Evolutionary conservation across 2,888 invertebrate genomes (phyloP).

Genomic region (Chloromyia formosa): DNA sequence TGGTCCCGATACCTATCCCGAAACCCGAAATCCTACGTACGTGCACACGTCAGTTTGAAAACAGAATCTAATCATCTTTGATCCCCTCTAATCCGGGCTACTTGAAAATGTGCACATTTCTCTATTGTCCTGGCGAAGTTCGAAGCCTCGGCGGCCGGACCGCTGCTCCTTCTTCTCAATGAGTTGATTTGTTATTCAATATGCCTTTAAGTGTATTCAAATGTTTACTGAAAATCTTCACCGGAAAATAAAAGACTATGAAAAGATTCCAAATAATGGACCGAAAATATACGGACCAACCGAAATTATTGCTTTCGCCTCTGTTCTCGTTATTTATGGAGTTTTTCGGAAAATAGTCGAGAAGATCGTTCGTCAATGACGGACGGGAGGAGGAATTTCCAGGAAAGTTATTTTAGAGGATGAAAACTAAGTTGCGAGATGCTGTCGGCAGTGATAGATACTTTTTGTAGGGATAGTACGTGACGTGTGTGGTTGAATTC

Average conservation of each 20-base stretch:
- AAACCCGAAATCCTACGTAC: too few relatives aligned
- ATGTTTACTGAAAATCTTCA: conserved; percentile 33
- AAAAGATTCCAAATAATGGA: background rate
- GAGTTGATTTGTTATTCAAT: conserved; percentile 25
- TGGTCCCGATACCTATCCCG: too few relatives aligned
- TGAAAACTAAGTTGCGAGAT: background rate
- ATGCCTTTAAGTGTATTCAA: conserved; percentile 24
- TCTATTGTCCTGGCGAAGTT: background rate
- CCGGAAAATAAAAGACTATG: background rate
- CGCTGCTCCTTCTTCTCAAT: conserved; percentile 1
- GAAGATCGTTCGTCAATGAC: background rate
- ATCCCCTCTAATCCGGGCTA: conserved; percentile 22
- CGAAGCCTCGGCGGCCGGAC: too few relatives aligned
- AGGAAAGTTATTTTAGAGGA: conserved; percentile 12
- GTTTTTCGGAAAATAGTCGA: background rate
- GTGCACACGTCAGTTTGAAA: background rate
- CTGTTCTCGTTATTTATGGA: too few relatives aligned
- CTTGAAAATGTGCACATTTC: conserved; percentile 24
- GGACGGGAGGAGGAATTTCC: conserved; percentile 18
- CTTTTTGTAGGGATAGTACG: background rate
- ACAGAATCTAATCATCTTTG: conserved; percentile 1
- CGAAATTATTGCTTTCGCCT: conserved; percentile 1
- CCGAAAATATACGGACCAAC: background rate
- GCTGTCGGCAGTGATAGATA: background rate
- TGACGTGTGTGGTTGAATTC: conserved; percentile 18